A percentile compares a stretch with the other conserved stretches of the same genome.
Conservation (phyloP, 2,113 vertebrate genomes). For the Xiphophorus maculatus region DNA sequence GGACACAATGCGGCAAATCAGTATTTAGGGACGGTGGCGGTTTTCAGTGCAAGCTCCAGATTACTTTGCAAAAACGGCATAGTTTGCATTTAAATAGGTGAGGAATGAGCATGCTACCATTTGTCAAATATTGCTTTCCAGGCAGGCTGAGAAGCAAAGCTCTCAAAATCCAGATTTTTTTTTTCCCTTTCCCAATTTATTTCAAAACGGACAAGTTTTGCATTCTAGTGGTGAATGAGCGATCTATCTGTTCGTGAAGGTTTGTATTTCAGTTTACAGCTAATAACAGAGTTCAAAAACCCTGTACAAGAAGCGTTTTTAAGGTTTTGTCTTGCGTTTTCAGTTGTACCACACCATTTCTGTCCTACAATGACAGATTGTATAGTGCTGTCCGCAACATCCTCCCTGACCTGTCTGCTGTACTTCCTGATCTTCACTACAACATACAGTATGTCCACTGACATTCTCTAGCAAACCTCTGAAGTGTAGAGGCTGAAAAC, state of each 20-base stretch:
- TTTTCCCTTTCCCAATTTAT: neutral
- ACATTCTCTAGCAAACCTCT: no score
- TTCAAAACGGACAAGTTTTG: neutral
- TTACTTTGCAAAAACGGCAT: constrained; percentile 49
- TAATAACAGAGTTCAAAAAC: neutral
- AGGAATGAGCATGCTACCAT: constrained; percentile 38
- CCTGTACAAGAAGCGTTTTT: neutral
- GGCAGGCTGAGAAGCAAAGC: constrained; percentile 23
- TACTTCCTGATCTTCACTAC: neutral
- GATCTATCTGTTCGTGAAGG: neutral
- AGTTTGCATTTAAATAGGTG: constrained; percentile 68
- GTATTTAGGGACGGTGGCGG: constrained; percentile 47
- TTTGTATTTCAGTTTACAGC: neutral
- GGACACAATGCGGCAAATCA: constrained; percentile 51
- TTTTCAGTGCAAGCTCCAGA: constrained; percentile 48
- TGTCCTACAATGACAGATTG: neutral
- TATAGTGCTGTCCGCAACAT: neutral
- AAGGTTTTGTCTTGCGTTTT: neutral
- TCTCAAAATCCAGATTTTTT: constrained; percentile 9
- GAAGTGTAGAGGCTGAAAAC: no score
- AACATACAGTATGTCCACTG: neutral
- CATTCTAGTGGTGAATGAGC: neutral
- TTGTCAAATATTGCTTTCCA: constrained; percentile 30
- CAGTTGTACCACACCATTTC: neutral
- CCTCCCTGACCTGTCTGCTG: neutral